A percentile compares a stretch with the other conserved stretches of the same genome.
Evolutionary conservation across 2,113 vertebrate species (phyloP).

Genomic region (Lagopus leucura): DNA sequence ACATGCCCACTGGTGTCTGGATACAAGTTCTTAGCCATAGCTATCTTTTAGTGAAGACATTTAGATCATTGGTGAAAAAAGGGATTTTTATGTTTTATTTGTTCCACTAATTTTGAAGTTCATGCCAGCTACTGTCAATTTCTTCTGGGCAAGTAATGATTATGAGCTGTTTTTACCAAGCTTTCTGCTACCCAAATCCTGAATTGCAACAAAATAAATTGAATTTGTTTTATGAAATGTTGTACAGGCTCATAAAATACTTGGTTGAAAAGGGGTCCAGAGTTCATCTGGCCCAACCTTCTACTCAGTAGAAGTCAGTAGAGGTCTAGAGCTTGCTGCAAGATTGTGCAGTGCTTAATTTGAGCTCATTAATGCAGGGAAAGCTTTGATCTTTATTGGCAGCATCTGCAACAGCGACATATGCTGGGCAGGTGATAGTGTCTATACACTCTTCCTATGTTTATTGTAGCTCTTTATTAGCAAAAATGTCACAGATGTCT

Average conservation of each 20-base stretch:
- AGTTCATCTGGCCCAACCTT: background rate
- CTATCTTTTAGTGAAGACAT: background rate
- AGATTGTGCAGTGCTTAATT: background rate
- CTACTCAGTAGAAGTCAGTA: background rate
- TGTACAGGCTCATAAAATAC: background rate
- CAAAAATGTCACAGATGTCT: background rate
- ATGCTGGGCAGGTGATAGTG: background rate
- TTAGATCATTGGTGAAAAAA: background rate
- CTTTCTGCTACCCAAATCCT: background rate
- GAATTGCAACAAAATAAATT: constrained; percentile 2
- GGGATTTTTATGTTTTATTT: background rate
- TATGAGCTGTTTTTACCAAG: background rate
- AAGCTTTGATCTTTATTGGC: constrained; percentile 16
- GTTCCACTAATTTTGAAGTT: background rate
- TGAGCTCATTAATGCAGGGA: background rate
- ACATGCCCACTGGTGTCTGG: background rate
- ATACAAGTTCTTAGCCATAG: background rate
- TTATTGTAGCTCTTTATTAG: background rate
- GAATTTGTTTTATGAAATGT: background rate
- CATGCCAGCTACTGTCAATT: background rate
- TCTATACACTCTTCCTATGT: constrained; percentile 13
- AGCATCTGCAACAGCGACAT: background rate
- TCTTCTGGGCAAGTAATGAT: background rate
- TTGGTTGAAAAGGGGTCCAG: background rate
- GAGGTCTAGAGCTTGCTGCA: background rate